Evolutionary conservation across 1,140 invertebrate genomes (phyloP).

Genomic region (Drosophila rufa): DNA sequence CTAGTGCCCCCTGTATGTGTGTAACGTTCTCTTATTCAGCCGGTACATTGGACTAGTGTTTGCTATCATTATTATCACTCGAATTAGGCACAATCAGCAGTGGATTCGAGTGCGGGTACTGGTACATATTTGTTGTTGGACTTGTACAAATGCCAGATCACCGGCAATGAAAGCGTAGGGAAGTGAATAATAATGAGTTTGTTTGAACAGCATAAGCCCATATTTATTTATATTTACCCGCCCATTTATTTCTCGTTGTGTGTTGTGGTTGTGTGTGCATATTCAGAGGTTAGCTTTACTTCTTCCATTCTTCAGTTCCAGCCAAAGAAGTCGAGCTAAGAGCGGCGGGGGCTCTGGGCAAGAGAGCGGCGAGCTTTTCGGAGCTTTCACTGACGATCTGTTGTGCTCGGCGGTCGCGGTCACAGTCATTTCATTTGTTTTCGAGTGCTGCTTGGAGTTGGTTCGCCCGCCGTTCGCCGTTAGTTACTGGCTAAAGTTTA

Average conservation of each 20-base stretch:
- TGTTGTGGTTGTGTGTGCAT: constrained; percentile 10
- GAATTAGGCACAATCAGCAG: constrained; percentile 54
- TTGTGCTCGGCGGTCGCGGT: constrained; percentile 19
- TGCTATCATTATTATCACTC: constrained; percentile 57
- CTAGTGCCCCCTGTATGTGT: constrained; percentile 5
- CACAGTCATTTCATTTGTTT: constrained; percentile 61
- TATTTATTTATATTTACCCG: constrained; percentile 15
- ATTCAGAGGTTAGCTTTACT: not conserved
- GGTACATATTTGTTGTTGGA: not conserved
- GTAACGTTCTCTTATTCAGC: constrained; percentile 19
- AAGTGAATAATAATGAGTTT: constrained; percentile 23
- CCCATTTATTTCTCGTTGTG: not conserved
- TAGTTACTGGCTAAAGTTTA: constrained; percentile 50
- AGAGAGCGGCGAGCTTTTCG: not conserved
- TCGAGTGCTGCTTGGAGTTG: constrained; percentile 75
- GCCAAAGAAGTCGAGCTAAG: constrained; percentile 13
- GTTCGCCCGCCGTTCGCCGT: constrained; percentile 41
- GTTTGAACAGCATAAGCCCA: constrained; percentile 7
- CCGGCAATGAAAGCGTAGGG: constrained; percentile 18
- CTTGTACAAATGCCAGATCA: constrained; percentile 12
- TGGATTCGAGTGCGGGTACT: constrained; percentile 8
- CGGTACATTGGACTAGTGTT: constrained; percentile 22
- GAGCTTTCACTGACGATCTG: constrained; percentile 31
- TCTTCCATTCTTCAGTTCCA: constrained; percentile 30
- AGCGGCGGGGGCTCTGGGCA: not conserved